Percentiles rank a stretch among this genome's conserved stretches.
These are phyloP conservation scores for Micropoecilia bifurca DNA, from an alignment of 2,797 vertebrate species.

Conservation along the genomic window DNA sequence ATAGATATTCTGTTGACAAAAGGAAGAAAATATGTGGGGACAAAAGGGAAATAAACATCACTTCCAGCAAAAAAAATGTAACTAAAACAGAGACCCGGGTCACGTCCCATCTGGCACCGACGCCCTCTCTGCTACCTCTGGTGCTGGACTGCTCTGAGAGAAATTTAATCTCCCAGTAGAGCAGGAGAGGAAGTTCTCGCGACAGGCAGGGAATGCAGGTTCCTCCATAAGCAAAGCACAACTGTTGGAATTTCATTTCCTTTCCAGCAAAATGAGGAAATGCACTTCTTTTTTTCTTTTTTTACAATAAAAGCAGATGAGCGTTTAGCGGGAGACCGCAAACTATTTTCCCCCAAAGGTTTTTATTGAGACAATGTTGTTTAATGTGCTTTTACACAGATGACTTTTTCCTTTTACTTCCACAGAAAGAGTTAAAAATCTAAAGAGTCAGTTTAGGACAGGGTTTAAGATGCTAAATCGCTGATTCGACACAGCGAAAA, in stretches of 20 bases:
- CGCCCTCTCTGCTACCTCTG: slow-evolving; percentile 42
- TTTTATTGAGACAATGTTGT: background rate
- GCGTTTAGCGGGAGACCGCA: slow-evolving; percentile 22
- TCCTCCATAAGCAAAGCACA: slow-evolving; percentile 71
- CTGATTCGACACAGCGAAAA: background rate
- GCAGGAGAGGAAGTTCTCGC: slow-evolving; percentile 72
- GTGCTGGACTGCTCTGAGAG: slow-evolving; percentile 39
- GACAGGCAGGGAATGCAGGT: slow-evolving; percentile 60
- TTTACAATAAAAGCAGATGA: slow-evolving; percentile 58
- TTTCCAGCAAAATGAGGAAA: slow-evolving; percentile 69
- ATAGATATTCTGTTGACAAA: background rate
- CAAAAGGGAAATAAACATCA: slow-evolving; percentile 16
- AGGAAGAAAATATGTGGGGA: background rate
- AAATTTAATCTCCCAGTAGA: slow-evolving; percentile 67
- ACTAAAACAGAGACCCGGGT: slow-evolving; percentile 33
- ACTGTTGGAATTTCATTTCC: slow-evolving; percentile 75
- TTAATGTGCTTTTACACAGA: background rate
- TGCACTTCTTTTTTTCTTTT: slow-evolving; percentile 17
- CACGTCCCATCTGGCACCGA: slow-evolving; percentile 35
- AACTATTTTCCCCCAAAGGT: background rate
- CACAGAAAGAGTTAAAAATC: background rate
- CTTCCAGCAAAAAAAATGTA: background rate
- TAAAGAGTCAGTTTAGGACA: slow-evolving; percentile 3
- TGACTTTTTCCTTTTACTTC: background rate
- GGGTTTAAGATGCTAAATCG: slow-evolving; percentile 12